Conservation (phyloP, 2,113 vertebrate genomes). For the Fregata magnificens region DNA sequence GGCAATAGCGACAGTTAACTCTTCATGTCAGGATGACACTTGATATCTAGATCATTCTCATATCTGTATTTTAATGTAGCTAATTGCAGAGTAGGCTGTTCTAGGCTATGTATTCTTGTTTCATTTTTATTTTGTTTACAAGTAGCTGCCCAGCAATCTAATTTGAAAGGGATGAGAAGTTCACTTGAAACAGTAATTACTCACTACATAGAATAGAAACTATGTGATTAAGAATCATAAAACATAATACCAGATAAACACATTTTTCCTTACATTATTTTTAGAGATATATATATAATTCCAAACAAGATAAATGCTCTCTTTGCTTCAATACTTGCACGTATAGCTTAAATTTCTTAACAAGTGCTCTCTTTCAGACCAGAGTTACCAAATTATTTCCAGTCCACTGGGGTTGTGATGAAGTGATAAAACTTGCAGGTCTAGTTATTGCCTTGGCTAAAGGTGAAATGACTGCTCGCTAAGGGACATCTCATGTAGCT, state of each 20-base stretch:
- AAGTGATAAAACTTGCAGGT: not conserved
- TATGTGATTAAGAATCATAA: not conserved
- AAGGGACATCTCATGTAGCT: not conserved
- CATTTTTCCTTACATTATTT: not conserved
- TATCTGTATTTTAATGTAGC: not conserved
- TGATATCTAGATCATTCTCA: not conserved
- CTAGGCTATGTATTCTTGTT: not conserved
- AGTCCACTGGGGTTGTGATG: not conserved
- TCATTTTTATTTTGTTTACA: not conserved
- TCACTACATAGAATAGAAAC: not conserved
- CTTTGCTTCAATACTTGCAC: not conserved
- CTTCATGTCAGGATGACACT: not conserved
- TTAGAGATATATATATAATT: not conserved
- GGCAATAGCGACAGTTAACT: not conserved
- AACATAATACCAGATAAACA: not conserved
- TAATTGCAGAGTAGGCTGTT: not conserved
- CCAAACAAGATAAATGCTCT: not conserved
- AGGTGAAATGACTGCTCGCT: not conserved
- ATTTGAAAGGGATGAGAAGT: not conserved
- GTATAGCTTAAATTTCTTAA: not conserved
- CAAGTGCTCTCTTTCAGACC: not conserved
- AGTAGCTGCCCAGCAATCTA: not conserved
- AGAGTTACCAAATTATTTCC: not conserved
- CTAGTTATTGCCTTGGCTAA: not conserved
- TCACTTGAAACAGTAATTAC: not conserved